Conservation (phyloP, 2,113 vertebrate species). For the Oplegnathus fasciatus region DNA sequence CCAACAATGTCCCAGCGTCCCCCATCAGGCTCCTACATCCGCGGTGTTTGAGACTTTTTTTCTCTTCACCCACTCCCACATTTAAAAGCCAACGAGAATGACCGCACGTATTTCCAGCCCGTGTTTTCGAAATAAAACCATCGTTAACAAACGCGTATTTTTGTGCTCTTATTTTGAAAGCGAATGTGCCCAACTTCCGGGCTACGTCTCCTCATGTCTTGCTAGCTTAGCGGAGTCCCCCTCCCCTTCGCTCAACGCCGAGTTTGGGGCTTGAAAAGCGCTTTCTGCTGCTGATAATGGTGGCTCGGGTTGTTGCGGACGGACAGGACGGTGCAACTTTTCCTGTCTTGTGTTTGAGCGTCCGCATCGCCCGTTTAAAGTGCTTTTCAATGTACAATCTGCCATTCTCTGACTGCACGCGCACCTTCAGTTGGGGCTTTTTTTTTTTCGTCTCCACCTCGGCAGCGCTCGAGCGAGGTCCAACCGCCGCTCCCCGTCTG, state of each 20-base stretch:
- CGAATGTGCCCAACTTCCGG: background rate
- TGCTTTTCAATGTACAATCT: conserved; percentile 11
- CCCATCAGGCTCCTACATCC: conserved; percentile 69
- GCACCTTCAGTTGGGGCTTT: conserved; percentile 73
- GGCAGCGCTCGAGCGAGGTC: conserved; percentile 81
- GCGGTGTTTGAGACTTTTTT: conserved; percentile 77
- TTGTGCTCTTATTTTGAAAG: conserved; percentile 41
- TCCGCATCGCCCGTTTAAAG: conserved; percentile 19
- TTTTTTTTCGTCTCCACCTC: conserved; percentile 46
- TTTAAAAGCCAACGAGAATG: conserved; percentile 5
- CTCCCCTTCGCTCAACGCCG: conserved; percentile 68
- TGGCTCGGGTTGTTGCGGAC: conserved; percentile 60
- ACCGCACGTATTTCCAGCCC: background rate
- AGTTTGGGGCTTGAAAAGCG: conserved; percentile 81
- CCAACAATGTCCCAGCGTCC: conserved; percentile 69
- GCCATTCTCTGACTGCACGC: conserved; percentile 59
- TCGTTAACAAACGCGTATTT: rapidly evolving
- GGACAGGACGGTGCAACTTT: conserved; percentile 69
- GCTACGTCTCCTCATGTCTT: background rate
- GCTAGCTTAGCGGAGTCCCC: conserved; percentile 24
- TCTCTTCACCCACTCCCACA: conserved; percentile 71
- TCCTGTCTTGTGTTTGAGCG: background rate
- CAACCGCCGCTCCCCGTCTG: conserved; percentile 88
- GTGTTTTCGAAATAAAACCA: conserved; percentile 41
- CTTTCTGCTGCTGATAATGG: conserved; percentile 76